Evolutionary conservation across 2,888 invertebrate genomes (phyloP), one percentile per base, ranked within the genome.

Genomic region (Mechanitis mazaeus): DNA sequence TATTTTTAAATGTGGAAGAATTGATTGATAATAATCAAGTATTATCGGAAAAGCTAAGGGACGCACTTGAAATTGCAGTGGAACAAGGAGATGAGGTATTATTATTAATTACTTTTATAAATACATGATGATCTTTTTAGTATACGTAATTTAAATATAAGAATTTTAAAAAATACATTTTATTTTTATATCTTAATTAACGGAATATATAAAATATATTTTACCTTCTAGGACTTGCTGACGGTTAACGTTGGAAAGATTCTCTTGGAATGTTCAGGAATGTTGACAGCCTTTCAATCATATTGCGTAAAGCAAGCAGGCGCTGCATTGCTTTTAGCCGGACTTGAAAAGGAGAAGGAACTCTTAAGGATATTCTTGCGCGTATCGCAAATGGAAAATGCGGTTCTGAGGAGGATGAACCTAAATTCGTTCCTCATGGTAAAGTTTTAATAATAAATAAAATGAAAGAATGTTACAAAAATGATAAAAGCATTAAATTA

Each of bases 341-440:
- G 96, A 79, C 91, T 98, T 63, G 97, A 98, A 88, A 97, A 97
- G 85, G 98, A 98, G 79, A 97, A 97, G 83, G 98, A 98, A 82
- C 92, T 98, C 61, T 90, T 98, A 71, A 92, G 97, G 81, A 97
- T 98, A 85, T 98, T 98, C 86, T 92, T 98, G 64, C 94, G 96
- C 81, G 98, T 98, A 63, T 98, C 98, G 46, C 98, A 98, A 91
- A 97, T 97, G 95, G 98, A 98, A 84, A 98, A 98, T 83, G 93
- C 96, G 31, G 95, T 97, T 67, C 89, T 98, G 71, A 92, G 98
- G 72, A 92, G 98, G 73, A 98, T 98, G 98, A 98, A 98, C 83
- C 91, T 98, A 56, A 97, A 98, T 87, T 97, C 98, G n/a, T 98
- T 98, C 87, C 93, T 98, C 61, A 98, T 98, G 97, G 97, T 96